Base-by-base conservation (phyloP, 2,888 invertebrate genomes). In the Clivina fossor region DNA sequence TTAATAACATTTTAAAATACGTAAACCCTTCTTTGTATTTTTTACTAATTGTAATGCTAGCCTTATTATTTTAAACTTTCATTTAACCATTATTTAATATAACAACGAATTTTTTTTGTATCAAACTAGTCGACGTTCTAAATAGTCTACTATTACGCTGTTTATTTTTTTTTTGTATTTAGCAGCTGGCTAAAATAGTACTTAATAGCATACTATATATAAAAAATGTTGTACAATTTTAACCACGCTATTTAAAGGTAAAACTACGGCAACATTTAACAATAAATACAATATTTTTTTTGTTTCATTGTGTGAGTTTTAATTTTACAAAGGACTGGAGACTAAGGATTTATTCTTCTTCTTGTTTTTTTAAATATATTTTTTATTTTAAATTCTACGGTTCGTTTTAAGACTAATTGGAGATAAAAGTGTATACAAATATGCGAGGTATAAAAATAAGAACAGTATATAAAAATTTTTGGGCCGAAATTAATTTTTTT, bases 221-320 rank as follows among this genome's bases (percentile, higher is more conserved):
- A 24, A 53, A 53, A 50, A 54, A 44, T 33, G n/a, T 43, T 9
- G 44, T 54, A 54, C 46, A 2, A 30, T 43, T 43, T 50, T 40
- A 50, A 50, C 38, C 48, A 48, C 37, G 9, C 35, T 35, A 33
- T 20, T 30, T 24, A 37, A 9, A 9, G 11, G 40, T 40, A 41
- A 51, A 43, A 60, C 63, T 64, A 63, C 59, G n/a, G 62, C 60
- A 66, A 66, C 67, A 65, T 66, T 65, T 63, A 66, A 66, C 66
- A 64, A 64, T 65, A 59, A 59, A 46, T 54, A 54, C 44, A 43
- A n/a, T n/a, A n/a, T n/a, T n/a, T n/a, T n/a, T n/a, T n/a, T n/a
- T 40, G 37, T 47, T 50, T 40, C 38, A 40, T 26, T 40, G 46
- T 43, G n/a, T n/a, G 43, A 43, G 8, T 43, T 37, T 37, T 37